Base-by-base conservation (phyloP, 2,113 vertebrate species). In the Eonycteris spelaea region DNA sequence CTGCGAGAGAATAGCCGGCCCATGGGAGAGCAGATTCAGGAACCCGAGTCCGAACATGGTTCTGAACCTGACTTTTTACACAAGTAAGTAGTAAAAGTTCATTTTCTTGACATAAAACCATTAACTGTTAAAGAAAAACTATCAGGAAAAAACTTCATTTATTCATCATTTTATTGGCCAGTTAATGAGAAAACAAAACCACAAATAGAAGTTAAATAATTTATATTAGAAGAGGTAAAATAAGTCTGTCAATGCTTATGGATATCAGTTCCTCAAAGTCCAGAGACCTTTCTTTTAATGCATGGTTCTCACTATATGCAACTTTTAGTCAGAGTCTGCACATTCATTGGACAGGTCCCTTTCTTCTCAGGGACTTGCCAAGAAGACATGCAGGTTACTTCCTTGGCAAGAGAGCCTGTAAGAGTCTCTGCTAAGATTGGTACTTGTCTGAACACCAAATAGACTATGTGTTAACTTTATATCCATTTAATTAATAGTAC, bases 31-130 rank as follows among this genome's bases (percentile, higher is more conserved):
- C 99, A 99, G 98, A 99, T 99, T 96, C 99, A 98, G 90, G 99
- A 99, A 95, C 99, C 99, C 0, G 99, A 99, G 98, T 99, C 99
- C 0, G 99, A 99, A 97, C 99, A 99, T 30, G 99, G 99, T 68
- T 99, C 99, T 45, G 99, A 99, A 97, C 99, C 99, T 48, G 99
- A 99, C 98, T 99, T 98, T 92, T 99, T 99, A 97, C 99, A 99
- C 99, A 99, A 99, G 99, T 99, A 98, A 98, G 99, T 98, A 87
- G 43, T 87, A 82, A 80, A 91, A 85, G 19, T 70, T 84, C 1
- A 10, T 90, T 74, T 91, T 59, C 73, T 86, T 87, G 43, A 26
- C 53, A 80, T 70, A 68, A 91, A 92, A 86, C 15, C 30, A 82
- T 40, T 67, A 80, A 26, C 55, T 91, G 67, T 91, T 90, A 63